Evolutionary conservation across 2,888 invertebrate species (phyloP).

Genomic region (Ectemnius continuus): DNA sequence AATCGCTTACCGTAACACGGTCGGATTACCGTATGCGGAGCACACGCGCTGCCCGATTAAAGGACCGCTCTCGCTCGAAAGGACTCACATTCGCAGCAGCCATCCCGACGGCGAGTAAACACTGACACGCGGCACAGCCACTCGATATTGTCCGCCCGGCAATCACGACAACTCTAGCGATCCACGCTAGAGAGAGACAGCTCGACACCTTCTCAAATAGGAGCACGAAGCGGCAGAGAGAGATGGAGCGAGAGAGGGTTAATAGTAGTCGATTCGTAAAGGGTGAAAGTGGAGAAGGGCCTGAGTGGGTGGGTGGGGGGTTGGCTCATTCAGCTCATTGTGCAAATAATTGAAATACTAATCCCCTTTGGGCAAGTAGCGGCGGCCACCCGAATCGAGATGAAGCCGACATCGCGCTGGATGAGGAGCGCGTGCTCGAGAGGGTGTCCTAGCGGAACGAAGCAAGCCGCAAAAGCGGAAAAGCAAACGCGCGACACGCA

Average conservation of each 20-base stretch:
- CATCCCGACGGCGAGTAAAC: slow-evolving; percentile 64
- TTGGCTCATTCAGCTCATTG: slow-evolving; percentile 60
- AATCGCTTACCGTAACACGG: slow-evolving; percentile 66
- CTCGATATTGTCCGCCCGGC: slow-evolving; percentile 64
- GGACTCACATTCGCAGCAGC: slow-evolving; percentile 14
- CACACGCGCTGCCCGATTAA: slow-evolving; percentile 25
- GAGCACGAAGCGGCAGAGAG: neutral
- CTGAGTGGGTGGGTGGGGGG: slow-evolving; percentile 4
- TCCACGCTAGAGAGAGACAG: slow-evolving; percentile 31
- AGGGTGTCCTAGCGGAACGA: slow-evolving; percentile 70
- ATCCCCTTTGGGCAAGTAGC: slow-evolving; percentile 65
- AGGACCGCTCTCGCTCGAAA: slow-evolving; percentile 32
- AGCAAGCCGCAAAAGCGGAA: slow-evolving; percentile 60
- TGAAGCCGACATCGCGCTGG: slow-evolving; percentile 28
- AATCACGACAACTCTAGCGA: neutral
- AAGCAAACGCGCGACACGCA: slow-evolving; percentile 66
- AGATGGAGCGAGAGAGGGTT: neutral
- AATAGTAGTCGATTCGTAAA: neutral
- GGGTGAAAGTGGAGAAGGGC: neutral
- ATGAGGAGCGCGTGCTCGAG: slow-evolving; percentile 53
- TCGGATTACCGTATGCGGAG: slow-evolving; percentile 57
- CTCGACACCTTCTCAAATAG: neutral
- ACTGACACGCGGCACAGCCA: slow-evolving; percentile 72
- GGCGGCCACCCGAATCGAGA: slow-evolving; percentile 50
- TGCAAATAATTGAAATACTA: slow-evolving; percentile 77